These are phyloP conservation scores for Enteromius radiatus DNA, from an alignment of 2,797 vertebrate species.

Conservation along the genomic window DNA sequence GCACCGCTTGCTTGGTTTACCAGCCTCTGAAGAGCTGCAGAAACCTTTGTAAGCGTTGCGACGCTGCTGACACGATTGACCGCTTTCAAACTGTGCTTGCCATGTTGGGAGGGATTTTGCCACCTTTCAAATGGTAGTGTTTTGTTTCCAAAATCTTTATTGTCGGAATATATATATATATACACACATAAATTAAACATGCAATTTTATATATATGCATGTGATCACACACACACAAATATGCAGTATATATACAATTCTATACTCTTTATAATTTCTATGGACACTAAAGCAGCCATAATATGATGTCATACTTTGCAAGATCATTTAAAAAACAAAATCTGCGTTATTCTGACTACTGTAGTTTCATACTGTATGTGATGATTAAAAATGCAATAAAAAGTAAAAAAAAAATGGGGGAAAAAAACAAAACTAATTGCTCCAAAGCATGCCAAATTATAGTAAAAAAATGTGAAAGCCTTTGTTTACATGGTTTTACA, in stretches of 20 bases:
- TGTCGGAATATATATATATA: background rate
- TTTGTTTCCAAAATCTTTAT: background rate
- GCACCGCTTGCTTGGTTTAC: conserved; percentile 78
- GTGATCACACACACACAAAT: background rate
- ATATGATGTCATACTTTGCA: background rate
- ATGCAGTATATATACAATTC: background rate
- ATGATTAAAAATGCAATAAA: background rate
- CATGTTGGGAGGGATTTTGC: conserved; percentile 20
- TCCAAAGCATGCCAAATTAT: background rate
- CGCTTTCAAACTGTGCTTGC: conserved; percentile 23
- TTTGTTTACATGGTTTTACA: too few relatives aligned
- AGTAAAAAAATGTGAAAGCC: background rate
- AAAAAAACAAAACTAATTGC: too few relatives aligned
- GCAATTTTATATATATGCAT: background rate
- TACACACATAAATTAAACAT: background rate
- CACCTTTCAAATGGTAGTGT: conserved; percentile 11
- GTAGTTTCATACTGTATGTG: background rate
- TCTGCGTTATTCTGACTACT: background rate
- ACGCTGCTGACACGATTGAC: conserved; percentile 10
- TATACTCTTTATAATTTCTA: background rate
- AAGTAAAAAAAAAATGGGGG: too few relatives aligned
- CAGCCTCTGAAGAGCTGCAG: conserved; percentile 69
- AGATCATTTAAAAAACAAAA: background rate
- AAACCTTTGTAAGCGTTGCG: conserved; percentile 38
- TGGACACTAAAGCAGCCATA: background rate